Base-by-base conservation (phyloP, 2,797 vertebrate species). In the Lacerta viridis region DNA sequence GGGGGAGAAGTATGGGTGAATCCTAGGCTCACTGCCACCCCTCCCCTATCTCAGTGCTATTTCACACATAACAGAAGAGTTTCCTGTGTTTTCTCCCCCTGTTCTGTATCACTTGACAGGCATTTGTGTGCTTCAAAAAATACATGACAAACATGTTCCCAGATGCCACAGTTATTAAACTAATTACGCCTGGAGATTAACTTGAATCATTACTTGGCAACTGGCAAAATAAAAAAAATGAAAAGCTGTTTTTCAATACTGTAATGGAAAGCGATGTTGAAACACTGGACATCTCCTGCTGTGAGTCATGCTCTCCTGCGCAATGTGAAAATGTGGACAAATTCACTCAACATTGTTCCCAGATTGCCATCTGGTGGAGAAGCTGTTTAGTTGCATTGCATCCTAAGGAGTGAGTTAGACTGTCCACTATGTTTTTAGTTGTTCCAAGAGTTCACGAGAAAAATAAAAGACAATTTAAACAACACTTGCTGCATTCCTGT, bases 291-390 rank as follows among this genome's bases (percentile, higher is more conserved):
- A 72, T 36, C 41, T n/a, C 33, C 39, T n/a, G 41, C 7, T 10
- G 9, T 50, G 64, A 11, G 50, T 55, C 36, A 41, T 61, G 41
- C 9, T 27, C 29, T 43, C 11, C 6, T 18, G 20, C n/a, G 23
- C 33, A 39, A 11, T 23, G 7, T 20, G 41, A 25, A 27, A n/a
- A 61, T n/a, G 7, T 74, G 25, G n/a, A 15, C 41, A 25, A 33
- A 61, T 59, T 80, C 23, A 59, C 25, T 83, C 7, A 87, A 61
- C 33, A 27, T 61, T 33, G 29, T 69, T 74, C 79, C 64, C 64
- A 80, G n/a, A 90, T 36, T 68, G 36, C 25, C 74, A 85, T 17
- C 86, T 91, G 74, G 59, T 88, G 90, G 78, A 3, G 85, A 64
- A 87, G 15, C 87, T 3, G 2, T 13, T 33, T 27, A n/a, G 2